Base-by-base conservation (phyloP, 37 sponge, comb jelly and placozoan genomes). In the Oscarella lobularis region DNA sequence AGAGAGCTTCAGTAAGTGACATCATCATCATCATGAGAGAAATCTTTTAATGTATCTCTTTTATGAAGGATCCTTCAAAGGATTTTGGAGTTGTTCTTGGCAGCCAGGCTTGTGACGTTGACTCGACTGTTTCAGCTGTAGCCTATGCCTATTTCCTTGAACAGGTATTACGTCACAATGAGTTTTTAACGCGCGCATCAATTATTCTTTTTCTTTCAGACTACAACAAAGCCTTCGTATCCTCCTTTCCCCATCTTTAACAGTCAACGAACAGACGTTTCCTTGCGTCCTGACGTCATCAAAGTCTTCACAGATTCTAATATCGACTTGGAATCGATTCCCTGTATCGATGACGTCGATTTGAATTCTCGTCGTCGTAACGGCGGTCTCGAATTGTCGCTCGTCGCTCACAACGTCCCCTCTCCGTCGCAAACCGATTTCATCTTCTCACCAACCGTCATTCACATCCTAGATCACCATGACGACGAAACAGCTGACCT, bases 321-420 rank as follows among this genome's bases (percentile, higher is more conserved):
- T 48, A 20, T 48, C 20, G 60, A 48, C 20, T 48, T 20, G 20
- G 20, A 20, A 27, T 27, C 9, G 9, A 20, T 48, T 48, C 60
- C 60, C 20, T 48, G 60, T 20, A 20, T 48, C 14, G 60, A 48
- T 9, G 60, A 48, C 20, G 14, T 48, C 20, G 60, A 48, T 48
- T 20, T 48, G 9, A 48, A 20, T 48, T 20, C 9, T 48, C 20
- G 9, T 27, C 20, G 9, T 9, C 60, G 20, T 27, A 20, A 48
- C 20, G 9, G 60, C 20, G 14, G 60, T 48, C 60, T 48, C 20
- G 14, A 20, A 48, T 20, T 90, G 37, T 78, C 80, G 4, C 37
- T 90, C 40, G 91, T 90, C 29, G 91, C 86, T 69, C 87, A 87
- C 67, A 80, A 84, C 38, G 60, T 48, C 20, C 60, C 60, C 9